These are phyloP conservation scores for Pogonomyrmex californicus DNA, from an alignment of 1,140 invertebrate species.

Conservation along the genomic window DNA sequence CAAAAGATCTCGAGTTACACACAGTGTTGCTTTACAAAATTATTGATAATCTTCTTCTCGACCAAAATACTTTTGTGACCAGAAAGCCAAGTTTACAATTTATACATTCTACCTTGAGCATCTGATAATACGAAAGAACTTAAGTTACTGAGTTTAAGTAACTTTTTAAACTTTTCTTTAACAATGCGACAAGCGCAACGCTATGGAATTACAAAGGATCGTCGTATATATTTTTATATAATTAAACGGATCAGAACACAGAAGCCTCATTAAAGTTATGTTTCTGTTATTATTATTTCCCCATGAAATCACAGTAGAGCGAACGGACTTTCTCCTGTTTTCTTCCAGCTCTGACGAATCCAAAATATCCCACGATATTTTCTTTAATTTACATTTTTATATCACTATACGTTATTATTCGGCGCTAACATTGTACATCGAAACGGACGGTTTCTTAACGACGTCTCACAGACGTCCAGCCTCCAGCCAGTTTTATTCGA, in stretches of 20 bases:
- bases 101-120: neutral
- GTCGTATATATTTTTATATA: neutral
- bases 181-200: neutral
- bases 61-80: neutral
- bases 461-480: too few species aligned
- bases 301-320: neutral
- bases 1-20: neutral
- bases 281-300: neutral
- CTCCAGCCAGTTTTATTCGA: conserved; percentile 6
- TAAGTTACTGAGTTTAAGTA: neutral
- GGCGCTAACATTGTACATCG: neutral
- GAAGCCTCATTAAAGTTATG: neutral
- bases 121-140: neutral
- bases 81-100: neutral
- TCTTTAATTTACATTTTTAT: neutral
- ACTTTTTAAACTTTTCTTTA: neutral
- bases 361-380: neutral
- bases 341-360: neutral
- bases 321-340: neutral
- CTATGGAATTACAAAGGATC: neutral
- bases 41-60: neutral
- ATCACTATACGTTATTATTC: too few species aligned
- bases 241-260: neutral
- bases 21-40: neutral
- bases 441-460: neutral